A percentile compares a stretch with the other conserved stretches of the same genome.
These are phyloP conservation scores for Cyclophora albipunctata DNA, from an alignment of 2,888 invertebrate species.

Conservation along the genomic window DNA sequence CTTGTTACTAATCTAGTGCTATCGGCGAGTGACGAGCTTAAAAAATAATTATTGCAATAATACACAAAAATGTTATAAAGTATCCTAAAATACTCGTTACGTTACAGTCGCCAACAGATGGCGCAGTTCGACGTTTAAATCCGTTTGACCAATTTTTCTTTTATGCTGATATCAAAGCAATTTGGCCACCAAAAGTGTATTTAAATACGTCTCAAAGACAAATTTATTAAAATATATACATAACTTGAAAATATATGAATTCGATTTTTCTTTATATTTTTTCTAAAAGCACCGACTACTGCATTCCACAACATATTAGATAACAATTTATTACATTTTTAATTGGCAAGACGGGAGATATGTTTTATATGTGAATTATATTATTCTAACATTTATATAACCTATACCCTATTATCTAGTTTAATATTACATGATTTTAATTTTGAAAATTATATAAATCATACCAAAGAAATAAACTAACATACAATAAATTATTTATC, in stretches of 20 bases:
- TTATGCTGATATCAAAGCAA: background rate
- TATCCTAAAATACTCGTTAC: background rate
- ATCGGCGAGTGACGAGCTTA: slow-evolving; percentile 6
- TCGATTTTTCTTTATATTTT: background rate
- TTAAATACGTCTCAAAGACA: slow-evolving; percentile 18
- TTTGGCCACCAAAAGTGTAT: background rate
- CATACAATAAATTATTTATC: too few species aligned
- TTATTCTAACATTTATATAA: background rate
- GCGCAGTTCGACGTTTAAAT: background rate
- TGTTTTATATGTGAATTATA: slow-evolving; percentile 31
- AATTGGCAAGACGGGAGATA: slow-evolving; percentile 76
- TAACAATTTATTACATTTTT: slow-evolving; percentile 42
- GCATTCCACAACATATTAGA: slow-evolving; percentile 31
- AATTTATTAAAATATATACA: background rate
- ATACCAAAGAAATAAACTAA: too few species aligned
- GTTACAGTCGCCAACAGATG: background rate
- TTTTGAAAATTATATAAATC: too few species aligned
- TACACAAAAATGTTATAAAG: slow-evolving; percentile 20
- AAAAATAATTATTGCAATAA: slow-evolving; percentile 26
- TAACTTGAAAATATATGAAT: background rate
- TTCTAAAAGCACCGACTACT: slow-evolving; percentile 30
- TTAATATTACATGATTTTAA: too few species aligned
- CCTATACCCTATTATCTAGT: too few species aligned
- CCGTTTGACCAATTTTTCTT: background rate
- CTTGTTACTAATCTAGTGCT: background rate